Evolutionary conservation across 2,888 invertebrate genomes (phyloP).

Genomic region (Sepiola atlantica): DNA sequence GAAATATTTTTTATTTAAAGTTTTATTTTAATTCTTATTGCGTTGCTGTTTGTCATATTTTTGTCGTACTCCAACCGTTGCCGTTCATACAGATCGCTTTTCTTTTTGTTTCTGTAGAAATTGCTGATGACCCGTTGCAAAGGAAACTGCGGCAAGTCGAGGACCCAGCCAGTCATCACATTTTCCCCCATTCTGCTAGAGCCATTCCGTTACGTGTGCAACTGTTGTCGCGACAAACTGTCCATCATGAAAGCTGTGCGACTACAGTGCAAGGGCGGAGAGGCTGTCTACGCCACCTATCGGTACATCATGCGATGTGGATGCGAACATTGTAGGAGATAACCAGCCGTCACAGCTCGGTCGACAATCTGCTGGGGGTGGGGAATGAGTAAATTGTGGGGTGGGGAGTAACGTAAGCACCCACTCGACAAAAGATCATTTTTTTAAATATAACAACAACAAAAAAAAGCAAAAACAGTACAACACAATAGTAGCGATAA

Average conservation of each 20-base stretch:
- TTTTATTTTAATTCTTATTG: too few relatives aligned
- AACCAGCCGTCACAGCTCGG: neutral
- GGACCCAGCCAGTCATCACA: conserved; percentile 55
- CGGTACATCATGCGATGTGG: conserved; percentile 57
- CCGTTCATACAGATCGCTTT: neutral
- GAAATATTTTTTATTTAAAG: too few relatives aligned
- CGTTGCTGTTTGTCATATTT: neutral
- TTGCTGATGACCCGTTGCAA: conserved; percentile 57
- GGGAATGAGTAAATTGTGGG: neutral
- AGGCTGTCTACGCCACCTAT: conserved; percentile 57
- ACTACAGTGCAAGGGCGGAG: conserved; percentile 53
- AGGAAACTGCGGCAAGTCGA: conserved; percentile 56
- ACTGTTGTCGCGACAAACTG: conserved; percentile 56
- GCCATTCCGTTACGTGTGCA: conserved; percentile 57
- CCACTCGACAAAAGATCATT: too few relatives aligned
- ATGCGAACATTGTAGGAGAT: conserved; percentile 51
- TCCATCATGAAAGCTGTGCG: conserved; percentile 60
- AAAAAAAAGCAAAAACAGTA: neutral
- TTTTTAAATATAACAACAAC: too few relatives aligned
- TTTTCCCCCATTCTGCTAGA: conserved; percentile 56
- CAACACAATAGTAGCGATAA: neutral
- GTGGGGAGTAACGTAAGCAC: too few relatives aligned
- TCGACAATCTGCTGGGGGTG: neutral
- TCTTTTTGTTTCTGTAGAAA: conserved; percentile 53
- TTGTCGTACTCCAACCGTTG: neutral